Evolutionary conservation across 2,888 invertebrate species (phyloP), one percentile per base, ranked within the genome.

Genomic region (Muschampia plurimacula): DNA sequence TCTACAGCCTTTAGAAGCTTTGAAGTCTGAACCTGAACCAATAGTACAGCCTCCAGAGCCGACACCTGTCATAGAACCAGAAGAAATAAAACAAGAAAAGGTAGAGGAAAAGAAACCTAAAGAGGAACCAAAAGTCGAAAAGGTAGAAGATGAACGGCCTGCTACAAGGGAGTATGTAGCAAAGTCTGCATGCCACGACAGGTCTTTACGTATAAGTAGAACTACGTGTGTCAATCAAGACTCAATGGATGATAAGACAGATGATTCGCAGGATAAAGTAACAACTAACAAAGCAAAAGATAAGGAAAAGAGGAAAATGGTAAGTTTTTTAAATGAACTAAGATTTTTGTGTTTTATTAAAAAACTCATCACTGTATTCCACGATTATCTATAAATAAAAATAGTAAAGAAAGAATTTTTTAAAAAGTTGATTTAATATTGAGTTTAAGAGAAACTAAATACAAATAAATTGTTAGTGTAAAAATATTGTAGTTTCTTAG

Each of bases 291-390:
- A 80, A 60, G 87, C 73, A 13, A 90, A 88, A 74, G 89, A 91
- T 41, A 94, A 94, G 75, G 94, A 95, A 69, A 95, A 95, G 81
- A 94, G 93, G 80, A 95, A 95, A 89, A 90, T 95, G 93, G 95
- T 94, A 83, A 88, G 87, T 55, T 55, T 7, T n/a, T n/a, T 13
- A 49, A 49, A 49, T 13, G 2, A 32, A 32, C 3, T 32, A 32
- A 32, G 32, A 32, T 32, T 32, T 32, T 32, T 32, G 32, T 32
- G 7, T 39, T 39, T 7, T 39, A 41, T 9, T 41, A 32, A 32
- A 32, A 3, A 32, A 32, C 32, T 32, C 32, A 32, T 32, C 32
- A 1, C 32, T 32, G 1, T 32, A 32, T 22, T 22, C 22, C 22
- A 22, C 0, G 22, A 22, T 22, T 22, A 22, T 22, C 0, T 22